phyloP scores from a whole-genome alignment of 2,888 invertebrate species.

The Meandrusa payeni region DNA sequence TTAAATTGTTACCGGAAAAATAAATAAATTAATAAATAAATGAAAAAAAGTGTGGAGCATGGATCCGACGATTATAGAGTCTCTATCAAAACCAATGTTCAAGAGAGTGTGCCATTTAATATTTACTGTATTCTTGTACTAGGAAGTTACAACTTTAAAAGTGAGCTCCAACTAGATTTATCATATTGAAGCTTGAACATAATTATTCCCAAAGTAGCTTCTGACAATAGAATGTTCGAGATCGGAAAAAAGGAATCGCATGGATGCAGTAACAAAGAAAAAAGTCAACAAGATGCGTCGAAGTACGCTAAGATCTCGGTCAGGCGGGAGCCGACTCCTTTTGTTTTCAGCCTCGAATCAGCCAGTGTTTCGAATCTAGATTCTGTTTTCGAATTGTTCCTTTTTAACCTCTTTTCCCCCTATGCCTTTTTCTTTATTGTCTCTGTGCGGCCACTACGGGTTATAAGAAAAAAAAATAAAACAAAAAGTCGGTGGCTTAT shows the following conservation, averaged over 20 bases:
- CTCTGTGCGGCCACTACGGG: slow-evolving; percentile 62
- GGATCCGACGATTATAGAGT: no score
- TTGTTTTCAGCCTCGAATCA: slow-evolving; percentile 78
- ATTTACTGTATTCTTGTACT: slow-evolving; percentile 3
- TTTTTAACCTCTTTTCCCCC: slow-evolving; percentile 56
- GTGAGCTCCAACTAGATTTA: no score
- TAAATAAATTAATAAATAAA: no score
- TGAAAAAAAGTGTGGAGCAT: no score
- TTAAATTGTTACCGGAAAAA: no score
- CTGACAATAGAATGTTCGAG: slow-evolving; percentile 75
- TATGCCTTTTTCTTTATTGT: slow-evolving; percentile 78
- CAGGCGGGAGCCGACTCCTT: slow-evolving; percentile 76
- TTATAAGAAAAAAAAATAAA: slow-evolving; percentile 54
- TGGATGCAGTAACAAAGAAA: slow-evolving; percentile 64
- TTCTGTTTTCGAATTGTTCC: slow-evolving; percentile 66
- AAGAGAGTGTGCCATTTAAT: no score
- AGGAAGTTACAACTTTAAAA: no score
- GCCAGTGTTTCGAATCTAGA: slow-evolving; percentile 79
- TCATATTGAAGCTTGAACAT: slow-evolving; percentile 30
- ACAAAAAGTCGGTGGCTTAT: slow-evolving; percentile 70
- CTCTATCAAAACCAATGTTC: no score
- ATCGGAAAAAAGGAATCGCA: slow-evolving; percentile 75
- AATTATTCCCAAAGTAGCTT: slow-evolving; percentile 67
- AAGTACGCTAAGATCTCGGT: slow-evolving; percentile 78
- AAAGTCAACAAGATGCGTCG: slow-evolving; percentile 61